These are phyloP conservation scores for Tachina fera DNA, from an alignment of 2,888 invertebrate species.

Conservation along the genomic window DNA sequence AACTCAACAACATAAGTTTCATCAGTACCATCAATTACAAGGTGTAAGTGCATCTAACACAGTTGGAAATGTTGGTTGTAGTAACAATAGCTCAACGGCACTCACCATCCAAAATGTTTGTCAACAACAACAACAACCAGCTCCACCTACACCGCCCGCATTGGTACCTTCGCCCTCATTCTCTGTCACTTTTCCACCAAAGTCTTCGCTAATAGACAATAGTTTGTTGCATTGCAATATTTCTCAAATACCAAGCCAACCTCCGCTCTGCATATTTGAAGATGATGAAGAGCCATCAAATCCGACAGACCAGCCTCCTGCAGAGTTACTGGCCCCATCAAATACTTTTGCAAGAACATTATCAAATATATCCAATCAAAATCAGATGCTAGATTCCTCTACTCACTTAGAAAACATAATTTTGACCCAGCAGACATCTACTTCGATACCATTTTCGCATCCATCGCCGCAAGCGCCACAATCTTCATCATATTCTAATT, in stretches of 20 bases:
- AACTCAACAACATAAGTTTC: slow-evolving; percentile 70
- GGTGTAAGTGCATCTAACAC: slow-evolving; percentile 68
- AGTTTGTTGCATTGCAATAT: slow-evolving; percentile 81
- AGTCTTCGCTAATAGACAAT: slow-evolving; percentile 79
- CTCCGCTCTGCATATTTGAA: slow-evolving; percentile 82
- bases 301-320: slow-evolving; percentile 77
- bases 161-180: slow-evolving; percentile 66
- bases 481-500: slow-evolving; percentile 79
- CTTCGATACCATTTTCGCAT: slow-evolving; percentile 70
- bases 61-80: slow-evolving; percentile 31
- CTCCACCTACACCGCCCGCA: slow-evolving; percentile 65
- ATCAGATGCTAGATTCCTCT: slow-evolving; percentile 55
- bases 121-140: slow-evolving; percentile 71
- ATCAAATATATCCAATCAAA: slow-evolving; percentile 43
- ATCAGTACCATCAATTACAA: slow-evolving; percentile 76
- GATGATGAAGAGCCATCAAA: slow-evolving; percentile 81
- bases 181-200: slow-evolving; percentile 76
- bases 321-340: slow-evolving; percentile 70
- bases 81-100: slow-evolving; percentile 41
- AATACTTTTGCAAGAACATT: slow-evolving; percentile 50
- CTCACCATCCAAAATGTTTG: slow-evolving; percentile 34
- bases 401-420: slow-evolving; percentile 73
- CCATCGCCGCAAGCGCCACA: slow-evolving; percentile 77
- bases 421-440: slow-evolving; percentile 72
- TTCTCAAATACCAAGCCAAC: slow-evolving; percentile 82